phyloP scores from a whole-genome alignment of 2,888 invertebrate genomes.

The Eristalis intricaria region DNA sequence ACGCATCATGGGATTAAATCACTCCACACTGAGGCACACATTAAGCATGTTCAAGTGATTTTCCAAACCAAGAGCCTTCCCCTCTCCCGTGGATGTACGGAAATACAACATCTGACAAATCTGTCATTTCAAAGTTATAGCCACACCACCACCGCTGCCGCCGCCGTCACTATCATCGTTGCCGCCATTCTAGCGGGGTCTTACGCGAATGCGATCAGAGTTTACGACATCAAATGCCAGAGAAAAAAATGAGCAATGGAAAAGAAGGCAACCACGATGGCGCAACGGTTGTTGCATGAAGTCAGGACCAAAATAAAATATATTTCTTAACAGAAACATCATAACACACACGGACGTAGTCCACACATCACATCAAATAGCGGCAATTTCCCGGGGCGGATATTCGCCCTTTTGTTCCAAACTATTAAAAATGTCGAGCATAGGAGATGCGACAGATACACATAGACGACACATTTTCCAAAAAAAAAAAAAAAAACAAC shows the following conservation, averaged over 20 bases:
- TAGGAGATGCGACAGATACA: constrained; percentile 8
- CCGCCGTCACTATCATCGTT: not conserved
- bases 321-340: constrained; percentile 18
- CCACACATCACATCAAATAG: constrained; percentile 65
- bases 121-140: constrained; percentile 30
- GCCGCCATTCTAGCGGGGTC: not conserved
- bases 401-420: constrained; percentile 69
- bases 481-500: constrained; percentile 22
- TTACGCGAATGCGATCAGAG: constrained; percentile 38
- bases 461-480: constrained; percentile 53
- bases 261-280: constrained; percentile 10
- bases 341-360: constrained; percentile 19
- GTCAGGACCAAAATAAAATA: constrained; percentile 54
- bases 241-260: constrained; percentile 44
- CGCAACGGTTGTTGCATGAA: constrained; percentile 24
- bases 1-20: constrained; percentile 42
- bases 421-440: constrained; percentile 58
- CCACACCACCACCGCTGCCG: not conserved
- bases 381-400: constrained; percentile 65
- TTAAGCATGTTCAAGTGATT: constrained; percentile 22
- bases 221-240: constrained; percentile 69
- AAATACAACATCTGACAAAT: constrained; percentile 50
- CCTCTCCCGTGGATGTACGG: constrained; percentile 18
- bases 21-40: constrained; percentile 34
- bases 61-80: not conserved